Conservation (phyloP, 2,888 invertebrate species). For the Chironomus riparius region DNA sequence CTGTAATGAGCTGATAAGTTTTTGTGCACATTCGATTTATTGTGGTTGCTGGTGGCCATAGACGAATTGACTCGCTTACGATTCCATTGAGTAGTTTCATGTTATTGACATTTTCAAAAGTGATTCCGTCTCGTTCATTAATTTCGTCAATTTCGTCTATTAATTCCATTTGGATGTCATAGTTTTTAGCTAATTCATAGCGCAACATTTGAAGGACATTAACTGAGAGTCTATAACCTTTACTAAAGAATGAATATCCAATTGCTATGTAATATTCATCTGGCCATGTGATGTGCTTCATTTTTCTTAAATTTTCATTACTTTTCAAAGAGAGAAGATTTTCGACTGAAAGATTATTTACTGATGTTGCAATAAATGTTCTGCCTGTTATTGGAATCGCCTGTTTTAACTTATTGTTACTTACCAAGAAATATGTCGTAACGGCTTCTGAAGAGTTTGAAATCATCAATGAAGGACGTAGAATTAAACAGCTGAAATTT, state of each 20-base stretch:
- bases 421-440: too few relatives aligned
- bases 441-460: too few relatives aligned
- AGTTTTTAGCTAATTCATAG: constrained; percentile 50
- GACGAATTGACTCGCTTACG: constrained; percentile 45
- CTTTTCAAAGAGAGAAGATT: too few relatives aligned
- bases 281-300: neutral
- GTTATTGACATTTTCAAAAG: constrained; percentile 46
- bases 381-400: too few relatives aligned
- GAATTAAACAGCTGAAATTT: too few relatives aligned
- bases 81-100: constrained; percentile 56
- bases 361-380: too few relatives aligned
- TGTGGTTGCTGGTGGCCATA: constrained; percentile 43
- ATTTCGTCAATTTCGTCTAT: constrained; percentile 47
- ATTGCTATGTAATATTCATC: constrained; percentile 4
- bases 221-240: constrained; percentile 48
- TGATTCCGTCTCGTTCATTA: constrained; percentile 38
- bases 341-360: too few relatives aligned
- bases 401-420: too few relatives aligned
- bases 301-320: neutral
- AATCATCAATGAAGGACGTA: too few relatives aligned
- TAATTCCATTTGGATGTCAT: constrained; percentile 49
- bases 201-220: constrained; percentile 45
- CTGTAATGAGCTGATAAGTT: constrained; percentile 41
- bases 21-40: constrained; percentile 46
- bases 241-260: constrained; percentile 47